phyloP scores from a whole-genome alignment of 2,888 invertebrate genomes.

The Pristionchus arcanus region DNA sequence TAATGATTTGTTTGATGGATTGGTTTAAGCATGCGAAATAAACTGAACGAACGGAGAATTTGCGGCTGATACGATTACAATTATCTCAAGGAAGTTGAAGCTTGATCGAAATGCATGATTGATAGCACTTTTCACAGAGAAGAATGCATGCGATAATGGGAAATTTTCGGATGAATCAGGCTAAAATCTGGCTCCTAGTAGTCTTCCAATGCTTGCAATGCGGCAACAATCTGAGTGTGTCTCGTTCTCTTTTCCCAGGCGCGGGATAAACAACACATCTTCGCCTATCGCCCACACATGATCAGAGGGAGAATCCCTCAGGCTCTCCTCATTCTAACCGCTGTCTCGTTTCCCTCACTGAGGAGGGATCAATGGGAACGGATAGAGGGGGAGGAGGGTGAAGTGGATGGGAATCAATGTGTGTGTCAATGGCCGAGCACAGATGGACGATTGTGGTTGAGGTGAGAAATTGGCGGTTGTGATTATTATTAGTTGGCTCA shows the following conservation, averaged over 20 bases:
- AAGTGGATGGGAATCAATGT: no score
- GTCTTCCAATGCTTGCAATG: conserved; percentile 59
- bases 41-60: background rate
- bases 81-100: no score
- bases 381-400: background rate
- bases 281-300: background rate
- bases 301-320: background rate
- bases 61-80: no score
- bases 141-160: no score
- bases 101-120: no score
- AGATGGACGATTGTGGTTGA: background rate
- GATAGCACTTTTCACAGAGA: no score
- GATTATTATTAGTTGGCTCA: background rate
- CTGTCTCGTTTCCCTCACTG: no score
- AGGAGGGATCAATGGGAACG: background rate
- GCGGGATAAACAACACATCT: conserved; percentile 33
- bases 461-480: background rate
- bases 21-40: background rate
- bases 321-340: no score
- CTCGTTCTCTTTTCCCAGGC: conserved; percentile 42
- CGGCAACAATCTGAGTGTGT: background rate
- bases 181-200: background rate
- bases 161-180: background rate
- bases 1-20: background rate
- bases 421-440: no score